A percentile compares a stretch with the other conserved stretches of the same genome.
Evolutionary conservation across 2,888 invertebrate genomes (phyloP).

Genomic region (Baccha elongata): DNA sequence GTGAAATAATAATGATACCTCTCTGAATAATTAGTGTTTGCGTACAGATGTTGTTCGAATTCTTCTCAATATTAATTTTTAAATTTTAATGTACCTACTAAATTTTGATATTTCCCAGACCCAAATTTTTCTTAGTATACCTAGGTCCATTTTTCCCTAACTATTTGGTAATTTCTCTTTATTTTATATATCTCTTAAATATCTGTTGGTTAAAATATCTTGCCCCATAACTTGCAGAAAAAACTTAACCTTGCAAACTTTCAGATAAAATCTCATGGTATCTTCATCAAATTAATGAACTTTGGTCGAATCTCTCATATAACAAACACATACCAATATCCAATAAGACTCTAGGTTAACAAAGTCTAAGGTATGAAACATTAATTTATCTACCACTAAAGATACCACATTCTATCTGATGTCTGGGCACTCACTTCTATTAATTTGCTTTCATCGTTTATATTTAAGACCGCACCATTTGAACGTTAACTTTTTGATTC

Average conservation of each 20-base stretch:
- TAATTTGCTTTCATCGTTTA: slow-evolving; percentile 58
- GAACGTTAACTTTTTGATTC: slow-evolving; percentile 64
- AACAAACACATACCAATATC: neutral
- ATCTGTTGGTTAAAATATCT: no score
- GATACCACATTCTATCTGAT: neutral
- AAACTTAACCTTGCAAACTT: neutral
- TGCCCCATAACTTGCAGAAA: neutral
- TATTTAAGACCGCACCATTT: slow-evolving; percentile 52
- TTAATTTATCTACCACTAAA: slow-evolving; percentile 6
- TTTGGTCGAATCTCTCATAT: neutral
- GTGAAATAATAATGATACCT: no score
- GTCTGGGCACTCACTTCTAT: neutral
- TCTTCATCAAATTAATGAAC: neutral
- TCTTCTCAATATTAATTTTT: no score
- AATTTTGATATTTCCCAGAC: no score
- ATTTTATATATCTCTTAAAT: no score
- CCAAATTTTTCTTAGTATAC: no score
- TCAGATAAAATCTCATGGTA: neutral
- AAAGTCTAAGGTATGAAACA: slow-evolving; percentile 15
- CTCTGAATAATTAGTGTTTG: no score
- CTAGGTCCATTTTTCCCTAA: no score
- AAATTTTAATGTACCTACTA: no score
- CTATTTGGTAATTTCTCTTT: no score
- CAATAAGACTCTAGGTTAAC: neutral
- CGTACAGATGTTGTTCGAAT: no score